Evolutionary conservation across 2,888 invertebrate genomes (phyloP).

Genomic region (Nymphalis c-album): DNA sequence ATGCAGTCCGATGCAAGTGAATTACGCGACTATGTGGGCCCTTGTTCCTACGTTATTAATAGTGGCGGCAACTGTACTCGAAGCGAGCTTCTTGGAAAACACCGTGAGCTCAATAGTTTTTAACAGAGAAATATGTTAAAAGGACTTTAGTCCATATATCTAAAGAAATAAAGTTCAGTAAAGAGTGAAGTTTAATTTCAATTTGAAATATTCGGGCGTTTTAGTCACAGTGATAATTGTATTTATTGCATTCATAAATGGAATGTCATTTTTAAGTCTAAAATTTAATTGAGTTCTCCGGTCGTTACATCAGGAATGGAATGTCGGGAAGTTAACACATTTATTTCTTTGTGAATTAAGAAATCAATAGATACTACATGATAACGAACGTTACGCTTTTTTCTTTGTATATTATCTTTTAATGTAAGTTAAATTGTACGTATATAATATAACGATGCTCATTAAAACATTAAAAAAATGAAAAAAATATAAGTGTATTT

Average conservation of each 20-base stretch:
- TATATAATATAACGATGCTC: no score
- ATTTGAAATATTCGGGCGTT: background rate
- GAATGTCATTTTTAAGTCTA: conserved; percentile 12
- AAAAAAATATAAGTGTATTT: no score
- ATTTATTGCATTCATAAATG: conserved; percentile 3
- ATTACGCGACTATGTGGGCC: conserved; percentile 32
- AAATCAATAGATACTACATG: background rate
- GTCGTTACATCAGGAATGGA: background rate
- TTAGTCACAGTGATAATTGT: conserved; percentile 4
- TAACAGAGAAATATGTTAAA: background rate
- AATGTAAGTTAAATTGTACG: no score
- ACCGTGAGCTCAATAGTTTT: background rate
- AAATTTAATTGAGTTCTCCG: conserved; percentile 12
- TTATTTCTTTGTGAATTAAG: background rate
- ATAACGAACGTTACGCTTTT: no score
- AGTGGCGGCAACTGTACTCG: conserved; percentile 19
- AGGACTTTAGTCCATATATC: background rate
- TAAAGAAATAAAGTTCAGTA: conserved; percentile 1
- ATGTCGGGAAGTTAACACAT: background rate
- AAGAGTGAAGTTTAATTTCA: background rate
- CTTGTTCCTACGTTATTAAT: conserved; percentile 36
- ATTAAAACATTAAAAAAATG: no score
- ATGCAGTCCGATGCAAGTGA: conserved; percentile 32
- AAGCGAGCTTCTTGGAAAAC: conserved; percentile 25
- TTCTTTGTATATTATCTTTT: no score